A percentile compares a stretch with the other conserved stretches of the same genome.
Evolutionary conservation across 64 coral and sea anemone genomes (phyloP).

Genomic region (Pocillopora verrucosa): DNA sequence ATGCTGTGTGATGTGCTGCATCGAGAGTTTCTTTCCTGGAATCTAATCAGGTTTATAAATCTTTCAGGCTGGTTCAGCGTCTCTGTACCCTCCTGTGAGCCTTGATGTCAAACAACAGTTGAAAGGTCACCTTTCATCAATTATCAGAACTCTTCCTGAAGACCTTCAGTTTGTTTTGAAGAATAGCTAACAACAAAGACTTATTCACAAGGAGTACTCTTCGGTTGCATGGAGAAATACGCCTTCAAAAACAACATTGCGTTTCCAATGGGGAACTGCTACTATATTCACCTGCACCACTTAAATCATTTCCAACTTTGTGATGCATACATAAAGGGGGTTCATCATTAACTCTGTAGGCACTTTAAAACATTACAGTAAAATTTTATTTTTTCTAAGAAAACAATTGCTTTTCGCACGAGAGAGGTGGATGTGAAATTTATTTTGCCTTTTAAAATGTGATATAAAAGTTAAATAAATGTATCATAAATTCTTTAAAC

Average conservation of each 20-base stretch:
- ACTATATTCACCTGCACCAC: background rate
- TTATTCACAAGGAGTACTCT: background rate
- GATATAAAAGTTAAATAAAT: background rate
- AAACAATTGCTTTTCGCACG: background rate
- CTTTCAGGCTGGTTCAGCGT: background rate
- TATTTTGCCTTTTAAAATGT: background rate
- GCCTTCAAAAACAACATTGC: background rate
- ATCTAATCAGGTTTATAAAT: background rate
- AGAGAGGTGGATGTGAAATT: background rate
- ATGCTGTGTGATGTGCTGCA: background rate
- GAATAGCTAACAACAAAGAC: slow-evolving; percentile 41
- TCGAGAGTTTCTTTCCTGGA: background rate
- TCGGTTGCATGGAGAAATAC: background rate
- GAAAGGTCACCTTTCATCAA: slow-evolving; percentile 34
- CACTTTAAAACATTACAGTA: no score
- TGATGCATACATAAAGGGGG: no score
- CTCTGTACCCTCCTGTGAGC: slow-evolving; percentile 57
- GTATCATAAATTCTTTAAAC: background rate
- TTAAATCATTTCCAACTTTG: no score
- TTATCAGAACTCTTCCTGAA: slow-evolving; percentile 35
- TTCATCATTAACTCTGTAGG: no score
- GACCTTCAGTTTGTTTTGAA: slow-evolving; percentile 67
- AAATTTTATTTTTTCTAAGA: background rate
- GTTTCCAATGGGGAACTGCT: background rate
- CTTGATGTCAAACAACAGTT: slow-evolving; percentile 47